Percentiles rank a stretch among this genome's conserved stretches.
Evolutionary conservation across 2,113 vertebrate genomes (phyloP).

Genomic region (Petaurus breviceps): DNA sequence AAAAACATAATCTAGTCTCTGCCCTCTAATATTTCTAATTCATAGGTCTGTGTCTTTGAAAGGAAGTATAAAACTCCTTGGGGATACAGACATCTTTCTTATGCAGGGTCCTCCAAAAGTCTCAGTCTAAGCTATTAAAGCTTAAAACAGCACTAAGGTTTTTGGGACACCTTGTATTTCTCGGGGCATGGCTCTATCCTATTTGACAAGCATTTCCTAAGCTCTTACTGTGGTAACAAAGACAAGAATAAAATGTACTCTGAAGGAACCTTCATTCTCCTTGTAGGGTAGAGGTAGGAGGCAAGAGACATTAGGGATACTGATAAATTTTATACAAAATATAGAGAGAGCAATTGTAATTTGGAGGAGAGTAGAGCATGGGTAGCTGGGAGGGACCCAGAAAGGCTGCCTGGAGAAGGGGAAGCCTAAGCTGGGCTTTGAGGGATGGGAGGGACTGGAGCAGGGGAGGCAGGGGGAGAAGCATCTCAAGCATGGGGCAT

Average conservation of each 20-base stretch:
- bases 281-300: neutral
- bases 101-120: neutral
- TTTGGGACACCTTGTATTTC: neutral
- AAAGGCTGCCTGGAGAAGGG: neutral
- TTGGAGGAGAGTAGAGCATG: neutral
- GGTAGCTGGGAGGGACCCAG: neutral
- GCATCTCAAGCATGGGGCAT: neutral
- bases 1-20: neutral
- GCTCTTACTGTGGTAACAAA: neutral
- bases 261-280: neutral
- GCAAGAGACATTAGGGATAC: neutral
- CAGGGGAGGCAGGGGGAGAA: neutral
- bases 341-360: neutral
- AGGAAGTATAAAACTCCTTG: neutral
- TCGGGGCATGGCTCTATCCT: neutral
- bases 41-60: neutral
- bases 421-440: neutral
- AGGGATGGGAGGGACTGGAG: neutral
- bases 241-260: neutral
- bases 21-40: neutral
- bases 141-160: neutral
- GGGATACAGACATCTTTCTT: neutral
- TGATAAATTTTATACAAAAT: neutral
- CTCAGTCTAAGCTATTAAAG: neutral
- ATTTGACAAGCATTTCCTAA: neutral